Base-by-base conservation (phyloP, 2,113 vertebrate genomes). In the Embiotoca jacksoni region DNA sequence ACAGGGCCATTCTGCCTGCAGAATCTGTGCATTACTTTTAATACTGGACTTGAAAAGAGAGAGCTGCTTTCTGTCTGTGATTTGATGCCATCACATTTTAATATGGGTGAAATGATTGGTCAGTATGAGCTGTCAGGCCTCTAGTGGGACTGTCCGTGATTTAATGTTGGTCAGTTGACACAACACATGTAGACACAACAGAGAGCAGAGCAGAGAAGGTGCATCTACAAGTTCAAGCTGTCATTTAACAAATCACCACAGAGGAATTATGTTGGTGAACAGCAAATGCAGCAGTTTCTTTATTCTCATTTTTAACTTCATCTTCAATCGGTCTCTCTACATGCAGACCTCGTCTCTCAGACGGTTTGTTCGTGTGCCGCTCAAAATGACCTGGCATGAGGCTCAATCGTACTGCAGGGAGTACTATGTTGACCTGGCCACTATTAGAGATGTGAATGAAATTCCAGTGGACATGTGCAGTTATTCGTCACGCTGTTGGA, bases 401-500 rank as follows among this genome's bases (percentile, higher is more conserved):
- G 66, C 78, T 37, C 30, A 39, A 61, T 8, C 15, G 13, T 61
- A 82, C 44, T 50, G 75, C 36, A 69, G 46, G 1, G 32, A 53
- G 10, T n/a, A 54, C 4, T 6, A 6, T 5, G 53, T 1, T 7
- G 72, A 73, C 56, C 69, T 81, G 13, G 52, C 62, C 33, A 39
- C 14, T 58, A 53, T 75, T 7, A n/a, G 0, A 39, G 35, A 14
- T 4, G 0, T 7, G 30, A 31, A 8, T 1, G 32, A 85, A 53
- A 15, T 49, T 31, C 9, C 50, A 9, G 39, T 16, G 41, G 16
- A 16, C 6, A 35, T 8, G 16, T 2, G 55, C 5, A 1, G n/a
- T 47, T 33, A 10, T 1, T 6, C 0, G 5, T 6, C 6, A 16
- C 0, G 0, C 3, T 52, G 46, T 41, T 80, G 63, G 80, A 80